Base-by-base conservation (phyloP, 2,113 vertebrate species). In the Microtus montanus region DNA sequence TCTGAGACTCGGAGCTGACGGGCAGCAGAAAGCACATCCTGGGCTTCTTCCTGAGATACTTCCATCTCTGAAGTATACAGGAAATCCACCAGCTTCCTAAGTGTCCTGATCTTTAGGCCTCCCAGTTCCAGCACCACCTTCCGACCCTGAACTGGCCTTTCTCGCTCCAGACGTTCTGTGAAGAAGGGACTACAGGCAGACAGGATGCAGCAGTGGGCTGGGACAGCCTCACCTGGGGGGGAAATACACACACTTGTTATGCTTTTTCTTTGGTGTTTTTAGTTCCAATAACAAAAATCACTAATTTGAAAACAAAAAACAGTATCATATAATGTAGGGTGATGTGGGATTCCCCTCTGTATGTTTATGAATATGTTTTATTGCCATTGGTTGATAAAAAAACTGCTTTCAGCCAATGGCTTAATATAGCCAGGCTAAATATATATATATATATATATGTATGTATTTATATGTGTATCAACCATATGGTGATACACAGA, bases 111-210 rank as follows among this genome's bases (percentile, higher is more conserved):
- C 88, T 98, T 98, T 70, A 99, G 94, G 10, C 98, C 96, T 0
- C 96, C 97, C 66, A 99, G 98, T 91, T 98, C 96, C 58, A 99
- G 97, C 64, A 98, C 98, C 66, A 98, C 98, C 97, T 98, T 98
- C 98, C 63, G 97, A 87, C 96, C 99, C 49, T 47, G 98, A 0
- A 79, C 94, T 0, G 97, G 98, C 90, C 96, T 96, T 79, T 98
- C 96, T 38, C 2, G 96, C 64, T 98, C 97, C 78, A 99, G 97
- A 24, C 90, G 98, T 97, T 98, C 98, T 70, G 98, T 99, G 97
- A 99, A 98, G 95, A 98, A 98, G 8, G 99, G 99, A 97, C 99
- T 99, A 96, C 99, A 98, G 85, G 99, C 99, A 0, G 99, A 98
- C 2, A 99, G 98, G 92, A 99, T 87, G 24, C 99, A 99, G 96